Conservation (phyloP, 2,888 invertebrate genomes). For the Oscheius myriophilus region DNA sequence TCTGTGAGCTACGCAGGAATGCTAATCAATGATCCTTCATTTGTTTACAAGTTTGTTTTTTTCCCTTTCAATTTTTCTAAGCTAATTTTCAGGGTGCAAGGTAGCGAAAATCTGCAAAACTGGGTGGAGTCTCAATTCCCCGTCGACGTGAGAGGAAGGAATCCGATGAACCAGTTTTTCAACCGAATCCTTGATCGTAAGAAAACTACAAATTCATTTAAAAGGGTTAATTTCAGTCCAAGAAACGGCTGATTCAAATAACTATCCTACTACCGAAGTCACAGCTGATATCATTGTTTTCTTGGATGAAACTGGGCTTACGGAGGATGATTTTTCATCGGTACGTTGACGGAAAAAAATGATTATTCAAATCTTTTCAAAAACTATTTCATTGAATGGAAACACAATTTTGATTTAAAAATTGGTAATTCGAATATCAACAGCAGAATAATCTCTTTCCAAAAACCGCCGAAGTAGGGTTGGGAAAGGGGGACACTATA, state of each 20-base stretch:
- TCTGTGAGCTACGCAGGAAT: not conserved
- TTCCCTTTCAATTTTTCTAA: not conserved
- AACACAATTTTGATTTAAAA: too few relatives aligned
- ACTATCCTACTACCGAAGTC: constrained; percentile 34
- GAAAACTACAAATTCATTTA: too few relatives aligned
- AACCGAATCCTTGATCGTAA: constrained; percentile 15
- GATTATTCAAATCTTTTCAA: too few relatives aligned
- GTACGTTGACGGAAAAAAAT: too few relatives aligned
- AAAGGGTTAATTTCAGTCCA: constrained; percentile 30
- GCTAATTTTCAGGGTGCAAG: constrained; percentile 4
- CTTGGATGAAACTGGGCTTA: constrained; percentile 48
- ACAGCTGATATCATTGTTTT: constrained; percentile 44
- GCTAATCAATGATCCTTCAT: not conserved
- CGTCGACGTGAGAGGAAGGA: constrained; percentile 22
- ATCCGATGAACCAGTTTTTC: constrained; percentile 31
- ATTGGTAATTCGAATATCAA: too few relatives aligned
- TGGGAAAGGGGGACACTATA: too few relatives aligned
- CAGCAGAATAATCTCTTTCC: too few relatives aligned
- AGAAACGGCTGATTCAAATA: constrained; percentile 24
- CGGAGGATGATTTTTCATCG: constrained; percentile 33
- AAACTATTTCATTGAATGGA: too few relatives aligned
- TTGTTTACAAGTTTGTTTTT: constrained; percentile 12
- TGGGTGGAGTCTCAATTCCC: constrained; percentile 29
- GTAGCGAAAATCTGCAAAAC: constrained; percentile 8
- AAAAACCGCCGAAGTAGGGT: too few relatives aligned